phyloP scores from a whole-genome alignment of 2,888 invertebrate species.

The Pyrrhosoma nymphula region DNA sequence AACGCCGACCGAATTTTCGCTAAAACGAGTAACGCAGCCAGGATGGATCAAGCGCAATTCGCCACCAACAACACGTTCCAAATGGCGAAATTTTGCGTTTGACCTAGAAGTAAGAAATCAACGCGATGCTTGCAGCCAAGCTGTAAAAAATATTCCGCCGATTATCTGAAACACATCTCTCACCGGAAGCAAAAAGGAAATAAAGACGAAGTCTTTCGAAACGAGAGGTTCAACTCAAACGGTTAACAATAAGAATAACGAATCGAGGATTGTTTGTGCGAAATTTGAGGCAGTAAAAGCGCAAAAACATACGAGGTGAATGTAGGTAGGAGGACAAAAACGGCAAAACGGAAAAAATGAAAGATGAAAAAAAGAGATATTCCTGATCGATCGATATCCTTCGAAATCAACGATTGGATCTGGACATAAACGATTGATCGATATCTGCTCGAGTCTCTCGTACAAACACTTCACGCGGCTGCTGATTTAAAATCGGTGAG shows the following conservation, averaged over 20 bases:
- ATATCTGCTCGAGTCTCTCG: too few species aligned
- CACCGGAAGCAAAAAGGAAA: not conserved
- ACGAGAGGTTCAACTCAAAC: not conserved
- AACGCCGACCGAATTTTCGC: not conserved
- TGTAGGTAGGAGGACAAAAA: not conserved
- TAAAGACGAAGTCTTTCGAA: not conserved
- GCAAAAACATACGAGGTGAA: not conserved
- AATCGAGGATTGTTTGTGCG: not conserved
- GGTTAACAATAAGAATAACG: not conserved
- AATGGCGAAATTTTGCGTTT: not conserved
- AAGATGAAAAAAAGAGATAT: not conserved
- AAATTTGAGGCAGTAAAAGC: not conserved
- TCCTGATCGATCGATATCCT: not conserved
- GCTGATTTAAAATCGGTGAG: too few species aligned
- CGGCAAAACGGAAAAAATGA: not conserved
- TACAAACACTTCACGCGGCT: too few species aligned
- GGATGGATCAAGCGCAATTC: not conserved
- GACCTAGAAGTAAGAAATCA: not conserved
- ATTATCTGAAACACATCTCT: slow-evolving; percentile 1
- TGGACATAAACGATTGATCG: not conserved
- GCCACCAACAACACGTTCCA: not conserved
- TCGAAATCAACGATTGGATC: not conserved
- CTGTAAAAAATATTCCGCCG: not conserved
- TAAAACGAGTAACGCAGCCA: not conserved
- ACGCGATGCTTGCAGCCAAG: not conserved